phyloP scores from a whole-genome alignment of 2,113 vertebrate species.

The Seriola rivoliana region DNA sequence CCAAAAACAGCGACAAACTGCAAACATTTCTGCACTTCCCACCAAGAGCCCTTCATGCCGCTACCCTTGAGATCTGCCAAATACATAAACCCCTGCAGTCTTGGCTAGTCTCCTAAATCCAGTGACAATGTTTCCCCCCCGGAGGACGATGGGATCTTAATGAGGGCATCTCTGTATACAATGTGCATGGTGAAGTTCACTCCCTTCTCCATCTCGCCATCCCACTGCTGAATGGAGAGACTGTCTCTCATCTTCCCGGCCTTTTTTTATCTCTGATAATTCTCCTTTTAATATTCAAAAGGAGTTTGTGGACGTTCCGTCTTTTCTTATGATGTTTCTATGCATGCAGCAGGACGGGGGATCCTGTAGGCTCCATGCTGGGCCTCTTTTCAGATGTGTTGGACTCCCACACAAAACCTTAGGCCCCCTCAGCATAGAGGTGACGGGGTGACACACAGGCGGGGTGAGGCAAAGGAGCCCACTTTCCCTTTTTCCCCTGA shows the following conservation, averaged over 20 bases:
- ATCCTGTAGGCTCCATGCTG: constrained; percentile 78
- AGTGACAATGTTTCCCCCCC: constrained; percentile 60
- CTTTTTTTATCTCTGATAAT: constrained; percentile 49
- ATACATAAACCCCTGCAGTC: constrained; percentile 63
- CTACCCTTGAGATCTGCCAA: constrained; percentile 47
- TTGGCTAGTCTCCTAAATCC: constrained; percentile 65
- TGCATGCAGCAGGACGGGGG: constrained; percentile 57
- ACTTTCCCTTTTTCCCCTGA: constrained; percentile 68
- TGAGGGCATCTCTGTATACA: constrained; percentile 69
- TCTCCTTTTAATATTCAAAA: constrained; percentile 82
- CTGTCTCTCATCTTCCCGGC: constrained; percentile 64
- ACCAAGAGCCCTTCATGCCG: constrained; percentile 54
- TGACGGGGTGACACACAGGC: constrained; percentile 69
- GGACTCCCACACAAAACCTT: constrained; percentile 75
- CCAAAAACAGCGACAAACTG: constrained; percentile 25
- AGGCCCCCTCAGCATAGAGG: constrained; percentile 70
- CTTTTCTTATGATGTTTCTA: constrained; percentile 78
- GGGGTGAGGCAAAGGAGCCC: constrained; percentile 59
- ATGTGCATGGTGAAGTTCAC: constrained; percentile 59
- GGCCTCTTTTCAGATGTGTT: constrained; percentile 73
- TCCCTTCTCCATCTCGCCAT: constrained; percentile 59
- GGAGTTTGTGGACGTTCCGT: constrained; percentile 73
- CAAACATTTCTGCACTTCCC: constrained; percentile 48
- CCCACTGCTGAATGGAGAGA: constrained; percentile 59
- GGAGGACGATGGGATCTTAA: constrained; percentile 72